Base-by-base conservation (phyloP, 2,888 invertebrate genomes). In the Lithophane ornitopus region DNA sequence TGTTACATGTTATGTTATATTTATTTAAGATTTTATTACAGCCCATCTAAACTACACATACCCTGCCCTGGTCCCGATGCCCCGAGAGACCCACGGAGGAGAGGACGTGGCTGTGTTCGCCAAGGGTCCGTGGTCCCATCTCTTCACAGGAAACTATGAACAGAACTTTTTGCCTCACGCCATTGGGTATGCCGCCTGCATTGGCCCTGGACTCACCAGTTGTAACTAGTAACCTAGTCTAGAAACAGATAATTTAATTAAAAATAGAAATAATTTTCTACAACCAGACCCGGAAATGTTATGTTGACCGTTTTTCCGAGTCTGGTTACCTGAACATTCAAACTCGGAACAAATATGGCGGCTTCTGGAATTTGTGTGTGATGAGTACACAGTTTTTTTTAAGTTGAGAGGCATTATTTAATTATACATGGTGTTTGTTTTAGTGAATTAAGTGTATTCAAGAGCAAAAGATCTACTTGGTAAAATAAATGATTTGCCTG, bases 61-160 rank as follows among this genome's bases (percentile, higher is more conserved):
- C 87, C 98, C 98, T 1, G 93, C 98, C 0, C 93, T 97, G 0
- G 97, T 97, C 0, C 98, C 98, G 0, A 94, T 97, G 56, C 61
- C 89, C 0, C 92, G 96, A 26, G 98, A 98, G 89, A 98, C 98
- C 0, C 98, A 98, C 87, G 98, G 98, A 0, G 98, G 98, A 0
- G 98, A 98, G 81, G 98, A 98, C 92, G 98, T 98, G 0, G 97
- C 97, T 0, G 97, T 98, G 0, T 98, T 97, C 92, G 98, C 98
- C 0, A 94, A 93, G 19, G 98, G 98, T 39, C 98, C 98, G 2
- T 98, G 98, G 98, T 95, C 98, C 0, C 98, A 98, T 90, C 95
- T 99, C 1, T 98, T 99, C 90, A 97, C 97, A 0, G 98, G 98
- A 0, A 97, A 97, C 74, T 97, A 98, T 87, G 98, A 99, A 89